Evolutionary conservation across 1,140 invertebrate genomes (phyloP).

Genomic region (Saccostrea echinata): DNA sequence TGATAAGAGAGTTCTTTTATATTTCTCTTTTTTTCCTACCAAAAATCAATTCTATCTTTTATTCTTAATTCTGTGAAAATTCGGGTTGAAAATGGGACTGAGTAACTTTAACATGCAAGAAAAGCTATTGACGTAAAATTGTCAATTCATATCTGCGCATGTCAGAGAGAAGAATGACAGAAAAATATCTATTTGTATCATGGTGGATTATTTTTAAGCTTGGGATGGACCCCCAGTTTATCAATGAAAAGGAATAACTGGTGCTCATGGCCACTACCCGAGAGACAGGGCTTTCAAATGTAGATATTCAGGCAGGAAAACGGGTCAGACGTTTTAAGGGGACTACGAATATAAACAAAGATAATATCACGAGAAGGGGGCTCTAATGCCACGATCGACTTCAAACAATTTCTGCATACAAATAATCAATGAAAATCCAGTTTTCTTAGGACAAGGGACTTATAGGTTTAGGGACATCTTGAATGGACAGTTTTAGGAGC

Average conservation of each 20-base stretch:
- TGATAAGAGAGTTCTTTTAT: constrained; percentile 31
- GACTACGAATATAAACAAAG: constrained; percentile 37
- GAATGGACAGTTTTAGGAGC: constrained; percentile 26
- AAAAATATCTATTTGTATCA: constrained; percentile 38
- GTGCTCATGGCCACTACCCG: constrained; percentile 14
- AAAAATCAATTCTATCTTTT: constrained; percentile 43
- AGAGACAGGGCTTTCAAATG: constrained; percentile 22
- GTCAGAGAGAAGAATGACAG: constrained; percentile 10
- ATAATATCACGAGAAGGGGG: constrained; percentile 30
- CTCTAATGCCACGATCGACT: constrained; percentile 36
- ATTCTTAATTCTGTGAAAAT: constrained; percentile 40
- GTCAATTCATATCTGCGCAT: constrained; percentile 22
- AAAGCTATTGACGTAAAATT: constrained; percentile 28
- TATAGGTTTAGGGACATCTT: constrained; percentile 30
- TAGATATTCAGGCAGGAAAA: constrained; percentile 30
- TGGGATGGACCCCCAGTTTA: constrained; percentile 35
- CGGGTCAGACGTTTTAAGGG: constrained; percentile 30
- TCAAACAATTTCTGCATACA: constrained; percentile 39
- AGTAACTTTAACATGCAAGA: constrained; percentile 29
- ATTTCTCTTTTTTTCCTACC: constrained; percentile 34
- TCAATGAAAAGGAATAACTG: constrained; percentile 39
- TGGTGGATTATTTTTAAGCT: constrained; percentile 27
- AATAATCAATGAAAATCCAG: constrained; percentile 35
- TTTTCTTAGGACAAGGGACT: constrained; percentile 34
- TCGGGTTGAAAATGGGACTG: constrained; percentile 26